Percentiles rank a stretch among this genome's conserved stretches.
These are phyloP conservation scores for Pituophis catenifer DNA, from an alignment of 2,113 vertebrate genomes.

Conservation along the genomic window DNA sequence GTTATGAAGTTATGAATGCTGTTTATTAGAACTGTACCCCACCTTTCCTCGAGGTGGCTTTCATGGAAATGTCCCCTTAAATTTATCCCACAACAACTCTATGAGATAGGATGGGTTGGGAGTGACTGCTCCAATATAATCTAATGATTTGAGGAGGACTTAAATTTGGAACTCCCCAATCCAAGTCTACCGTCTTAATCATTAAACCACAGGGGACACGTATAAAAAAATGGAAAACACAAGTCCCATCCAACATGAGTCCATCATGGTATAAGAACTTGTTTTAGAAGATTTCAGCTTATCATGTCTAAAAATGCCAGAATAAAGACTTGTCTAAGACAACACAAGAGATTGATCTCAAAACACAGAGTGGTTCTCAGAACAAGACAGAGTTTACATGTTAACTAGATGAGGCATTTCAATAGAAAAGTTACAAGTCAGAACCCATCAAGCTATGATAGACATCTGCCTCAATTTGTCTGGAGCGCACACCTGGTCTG, in stretches of 20 bases:
- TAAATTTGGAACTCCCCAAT: not conserved
- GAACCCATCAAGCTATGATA: not conserved
- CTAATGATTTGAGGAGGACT: not conserved
- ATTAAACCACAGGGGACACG: not conserved
- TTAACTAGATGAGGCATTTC: not conserved
- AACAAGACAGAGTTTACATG: not conserved
- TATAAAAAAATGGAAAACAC: not conserved
- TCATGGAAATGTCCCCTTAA: not conserved
- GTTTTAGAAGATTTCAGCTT: not conserved
- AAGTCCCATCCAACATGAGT: not conserved
- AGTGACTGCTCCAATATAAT: not conserved
- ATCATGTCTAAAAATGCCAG: not conserved
- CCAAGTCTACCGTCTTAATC: not conserved
- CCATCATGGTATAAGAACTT: not conserved
- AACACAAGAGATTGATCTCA: not conserved
- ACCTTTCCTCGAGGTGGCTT: not conserved
- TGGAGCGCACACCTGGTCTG: not conserved
- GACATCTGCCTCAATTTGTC: not conserved
- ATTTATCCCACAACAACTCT: not conserved
- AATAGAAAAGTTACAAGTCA: not conserved
- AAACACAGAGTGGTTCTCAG: not conserved
- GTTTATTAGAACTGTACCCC: not conserved
- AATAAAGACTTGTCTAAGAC: not conserved
- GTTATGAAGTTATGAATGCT: not conserved
- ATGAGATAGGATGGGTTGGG: not conserved